These are phyloP conservation scores for Dendropsophus ebraccatus DNA, from an alignment of 2,113 vertebrate genomes.

Conservation along the genomic window DNA sequence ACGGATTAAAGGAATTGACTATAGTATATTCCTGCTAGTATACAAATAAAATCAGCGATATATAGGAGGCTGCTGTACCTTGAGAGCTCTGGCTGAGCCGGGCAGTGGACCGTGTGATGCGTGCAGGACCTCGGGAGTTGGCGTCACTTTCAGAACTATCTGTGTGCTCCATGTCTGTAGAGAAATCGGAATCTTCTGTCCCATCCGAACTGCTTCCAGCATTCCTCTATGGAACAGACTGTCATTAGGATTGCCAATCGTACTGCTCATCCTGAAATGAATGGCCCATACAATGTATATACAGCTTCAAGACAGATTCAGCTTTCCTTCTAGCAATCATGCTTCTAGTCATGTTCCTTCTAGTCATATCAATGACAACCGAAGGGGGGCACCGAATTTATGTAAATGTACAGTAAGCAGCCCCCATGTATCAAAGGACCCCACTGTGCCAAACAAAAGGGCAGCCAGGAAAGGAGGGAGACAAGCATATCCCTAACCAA, in stretches of 20 bases:
- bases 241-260: slow-evolving; percentile 59
- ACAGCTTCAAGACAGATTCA: neutral
- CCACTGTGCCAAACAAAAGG: too few relatives aligned
- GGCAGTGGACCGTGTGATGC: slow-evolving; percentile 93
- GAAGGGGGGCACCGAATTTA: too few relatives aligned
- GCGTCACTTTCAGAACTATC: slow-evolving; percentile 96
- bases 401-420: too few relatives aligned
- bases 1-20: neutral
- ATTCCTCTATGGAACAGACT: slow-evolving; percentile 82
- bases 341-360: too few relatives aligned
- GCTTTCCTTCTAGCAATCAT: neutral
- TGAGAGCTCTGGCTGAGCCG: slow-evolving; percentile 96
- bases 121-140: slow-evolving; percentile 83
- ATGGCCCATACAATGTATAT: neutral
- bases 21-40: too few relatives aligned
- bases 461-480: too few relatives aligned
- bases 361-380: too few relatives aligned
- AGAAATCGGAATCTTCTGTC: slow-evolving; percentile 97
- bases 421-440: too few relatives aligned
- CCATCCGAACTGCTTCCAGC: slow-evolving; percentile 96
- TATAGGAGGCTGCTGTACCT: slow-evolving; percentile 70
- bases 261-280: neutral
- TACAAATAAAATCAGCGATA: neutral
- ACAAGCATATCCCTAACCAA: too few relatives aligned
- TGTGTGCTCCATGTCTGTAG: slow-evolving; percentile 93